Base-by-base conservation (phyloP, 1,140 invertebrate genomes). In the Drosophila lacertosa region DNA sequence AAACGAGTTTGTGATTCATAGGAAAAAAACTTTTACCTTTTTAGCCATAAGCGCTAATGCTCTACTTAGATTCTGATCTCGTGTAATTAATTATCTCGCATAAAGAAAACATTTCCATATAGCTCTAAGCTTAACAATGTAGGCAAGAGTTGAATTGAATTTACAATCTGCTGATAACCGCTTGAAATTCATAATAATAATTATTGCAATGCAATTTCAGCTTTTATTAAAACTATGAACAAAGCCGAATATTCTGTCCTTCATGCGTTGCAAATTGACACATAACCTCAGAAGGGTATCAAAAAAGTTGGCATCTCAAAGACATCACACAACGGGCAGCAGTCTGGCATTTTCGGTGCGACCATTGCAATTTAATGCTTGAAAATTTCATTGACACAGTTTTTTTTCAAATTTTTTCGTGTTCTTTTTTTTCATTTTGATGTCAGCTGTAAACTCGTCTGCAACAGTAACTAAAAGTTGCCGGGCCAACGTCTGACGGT, bases 371-470 rank as follows among this genome's bases (percentile, higher is more conserved):
- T 77, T 60, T 66, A 63, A 54, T 68, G 67, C 76, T 77, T 60
- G 66, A 74, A 68, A 77, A 88, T 82, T 88, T 88, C 81, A 86
- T 86, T 86, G 81, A 86, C 82, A 86, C 82, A 86, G 22, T 75
- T 86, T 77, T 71, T 58, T 18, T 50, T 22, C 47, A 35, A 20
- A 35, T 65, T 57, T 42, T 26, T 18, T 15, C 18, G 48, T 3
- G 11, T 44, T 50, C 29, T 54, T 29, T 50, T 32, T 13, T 50
- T 33, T 33, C 16, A 58, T 44, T 71, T 29, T 51, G 35, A 65
- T 71, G 68, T 51, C 37, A 53, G 47, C 68, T 20, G 35, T 42
- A 63, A 69, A 55, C 40, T 66, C 24, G 68, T 67, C 62, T 66
- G 47, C 39, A 67, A 45, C 63, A 58, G 54, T 67, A 39, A 67